Evolutionary conservation across 2,888 invertebrate species (phyloP), one percentile per base, ranked within the genome.

Genomic region (Meiosimyza decipiens): DNA sequence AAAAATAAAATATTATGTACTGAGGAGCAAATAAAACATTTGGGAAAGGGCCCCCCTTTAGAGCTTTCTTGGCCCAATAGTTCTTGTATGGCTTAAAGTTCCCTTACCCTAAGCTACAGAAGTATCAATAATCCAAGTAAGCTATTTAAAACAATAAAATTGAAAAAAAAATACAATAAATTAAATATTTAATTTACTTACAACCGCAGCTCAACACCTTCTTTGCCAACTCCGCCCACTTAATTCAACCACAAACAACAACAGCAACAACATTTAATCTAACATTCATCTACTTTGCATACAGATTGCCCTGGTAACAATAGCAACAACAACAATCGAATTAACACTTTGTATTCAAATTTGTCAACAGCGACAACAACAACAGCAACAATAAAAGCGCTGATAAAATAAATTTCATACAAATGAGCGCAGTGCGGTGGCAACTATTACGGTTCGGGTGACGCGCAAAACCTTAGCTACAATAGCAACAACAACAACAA

Each of bases 171-270:
- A 57, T 22, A 13, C 57, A 70, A 62, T 70, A 70, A 70, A 70
- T 70, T 70, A 60, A 69, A 69, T 33, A n/a, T 59, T 60, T 69
- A 70, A 70, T 70, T 70, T 70, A 62, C 62, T 70, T 70, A 62
- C 70, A 62, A 70, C 70, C 70, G 70, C 70, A 70, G 52, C 70
- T 55, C 70, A 49, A 70, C 70, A 70, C 70, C 70, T 70, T 62
- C 62, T 49, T 40, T 60, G 40, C 18, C 13, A 22, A 22, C 18
- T 50, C 49, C 69, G 60, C 69, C 69, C 69, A 50, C 6, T 60
- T 33, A 16, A 51, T 51, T 60, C 18, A 51, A 11, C 49, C 12
- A 47, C 40, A n/a, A 33, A 16, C 28, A 59, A 59, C 54, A 54
- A 33, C 55, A 55, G 13, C 69, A 59, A 60, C 50, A 60, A 69